Percentiles rank a stretch among this genome's conserved stretches.
Evolutionary conservation across 1,140 invertebrate genomes (phyloP).

Genomic region (Sarcophaga peregrina): DNA sequence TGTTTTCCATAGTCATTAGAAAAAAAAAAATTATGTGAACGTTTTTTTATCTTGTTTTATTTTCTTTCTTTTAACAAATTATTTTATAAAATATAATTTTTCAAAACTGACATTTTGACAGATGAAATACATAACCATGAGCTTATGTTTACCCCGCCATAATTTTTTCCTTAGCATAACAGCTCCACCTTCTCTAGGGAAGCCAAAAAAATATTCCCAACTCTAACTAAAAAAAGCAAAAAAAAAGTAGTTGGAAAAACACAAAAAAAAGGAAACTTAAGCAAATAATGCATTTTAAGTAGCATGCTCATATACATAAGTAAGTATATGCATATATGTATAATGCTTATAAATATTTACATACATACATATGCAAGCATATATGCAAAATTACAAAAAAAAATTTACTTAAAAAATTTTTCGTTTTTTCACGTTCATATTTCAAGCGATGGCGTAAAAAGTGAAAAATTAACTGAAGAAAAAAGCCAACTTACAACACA

Average conservation of each 20-base stretch:
- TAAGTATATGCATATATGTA: not conserved
- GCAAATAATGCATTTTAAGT: conserved; percentile 25
- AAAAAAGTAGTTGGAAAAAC: not conserved
- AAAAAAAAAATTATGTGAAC: not conserved
- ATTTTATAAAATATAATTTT: conserved; percentile 20
- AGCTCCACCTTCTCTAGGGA: not conserved
- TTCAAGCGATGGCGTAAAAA: not conserved
- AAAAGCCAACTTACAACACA: conserved; percentile 12
- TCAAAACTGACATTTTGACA: conserved; percentile 24
- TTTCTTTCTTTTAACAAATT: not conserved
- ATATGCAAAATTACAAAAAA: conserved; percentile 17
- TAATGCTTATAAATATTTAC: not conserved
- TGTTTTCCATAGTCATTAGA: not conserved
- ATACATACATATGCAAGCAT: not conserved
- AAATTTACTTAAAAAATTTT: not conserved
- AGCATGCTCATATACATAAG: not conserved
- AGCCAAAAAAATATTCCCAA: not conserved
- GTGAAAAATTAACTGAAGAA: conserved; percentile 13
- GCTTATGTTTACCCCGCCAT: not conserved
- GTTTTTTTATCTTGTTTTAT: not conserved
- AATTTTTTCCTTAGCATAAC: not conserved
- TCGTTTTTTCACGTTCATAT: not conserved
- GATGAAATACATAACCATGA: conserved; percentile 22
- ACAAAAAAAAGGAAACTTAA: not conserved
- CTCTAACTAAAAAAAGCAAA: not conserved